Evolutionary conservation across 64 coral and sea anemone species (phyloP).

Genomic region (Pachyseris speciosa): DNA sequence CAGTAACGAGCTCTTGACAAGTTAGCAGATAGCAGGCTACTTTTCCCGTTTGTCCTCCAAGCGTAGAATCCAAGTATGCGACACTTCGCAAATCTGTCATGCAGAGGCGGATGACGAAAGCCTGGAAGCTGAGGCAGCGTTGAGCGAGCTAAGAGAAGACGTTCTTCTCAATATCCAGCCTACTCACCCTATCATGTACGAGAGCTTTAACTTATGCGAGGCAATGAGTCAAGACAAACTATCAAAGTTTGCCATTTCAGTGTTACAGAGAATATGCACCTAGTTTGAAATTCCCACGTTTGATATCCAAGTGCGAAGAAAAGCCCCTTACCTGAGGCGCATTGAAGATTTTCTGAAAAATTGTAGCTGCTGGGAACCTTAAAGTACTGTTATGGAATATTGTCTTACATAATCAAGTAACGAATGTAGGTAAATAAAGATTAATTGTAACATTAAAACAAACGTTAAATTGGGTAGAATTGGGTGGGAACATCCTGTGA

Average conservation of each 20-base stretch:
- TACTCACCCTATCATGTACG: background rate
- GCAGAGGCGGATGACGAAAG: background rate
- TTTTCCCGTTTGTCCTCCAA: background rate
- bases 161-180: background rate
- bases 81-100: background rate
- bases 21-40: background rate
- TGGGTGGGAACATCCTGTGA: too few species aligned
- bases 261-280: background rate
- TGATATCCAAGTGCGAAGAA: background rate
- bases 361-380: background rate
- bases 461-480: too few species aligned
- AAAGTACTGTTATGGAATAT: too few species aligned
- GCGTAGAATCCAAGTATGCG: background rate
- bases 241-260: background rate
- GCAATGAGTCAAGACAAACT: background rate
- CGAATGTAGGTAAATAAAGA: too few species aligned
- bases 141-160: background rate
- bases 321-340: background rate
- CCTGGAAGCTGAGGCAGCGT: background rate
- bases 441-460: too few species aligned
- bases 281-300: background rate
- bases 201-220: background rate
- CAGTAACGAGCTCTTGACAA: background rate
- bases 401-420: too few species aligned
- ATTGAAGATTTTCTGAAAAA: constrained; percentile 1